Evolutionary conservation across 2,888 invertebrate species (phyloP).

Genomic region (Rhodophaea formosa): DNA sequence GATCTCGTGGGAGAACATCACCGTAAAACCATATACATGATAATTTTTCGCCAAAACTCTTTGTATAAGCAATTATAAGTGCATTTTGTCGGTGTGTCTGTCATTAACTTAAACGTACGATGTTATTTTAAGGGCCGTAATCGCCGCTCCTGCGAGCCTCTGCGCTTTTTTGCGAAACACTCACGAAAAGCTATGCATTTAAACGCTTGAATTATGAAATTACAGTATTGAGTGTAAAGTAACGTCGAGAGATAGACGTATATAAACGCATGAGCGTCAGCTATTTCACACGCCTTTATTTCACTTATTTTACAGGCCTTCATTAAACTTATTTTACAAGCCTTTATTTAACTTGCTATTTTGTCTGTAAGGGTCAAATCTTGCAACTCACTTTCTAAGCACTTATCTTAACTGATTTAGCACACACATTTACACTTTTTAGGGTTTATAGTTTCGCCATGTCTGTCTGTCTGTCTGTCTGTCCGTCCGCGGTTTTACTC

Average conservation of each 20-base stretch:
- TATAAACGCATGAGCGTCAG: neutral
- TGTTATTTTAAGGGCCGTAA: conserved; percentile 80
- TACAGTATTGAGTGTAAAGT: conserved; percentile 76
- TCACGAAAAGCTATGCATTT: conserved; percentile 80
- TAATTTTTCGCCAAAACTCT: conserved; percentile 78
- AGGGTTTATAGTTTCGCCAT: too few relatives aligned
- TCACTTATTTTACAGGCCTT: too few relatives aligned
- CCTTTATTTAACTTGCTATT: too few relatives aligned
- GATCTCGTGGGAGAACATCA: conserved; percentile 54
- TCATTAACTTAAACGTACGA: conserved; percentile 81
- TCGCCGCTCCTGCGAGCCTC: conserved; percentile 67
- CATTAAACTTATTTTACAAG: too few relatives aligned
- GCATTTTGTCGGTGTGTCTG: conserved; percentile 79
- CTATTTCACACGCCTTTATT: too few relatives aligned
- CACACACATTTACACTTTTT: too few relatives aligned
- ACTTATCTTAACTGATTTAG: too few relatives aligned
- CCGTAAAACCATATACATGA: conserved; percentile 60
- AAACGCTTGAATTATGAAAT: conserved; percentile 81
- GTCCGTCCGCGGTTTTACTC: too few relatives aligned
- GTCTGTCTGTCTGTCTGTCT: too few relatives aligned
- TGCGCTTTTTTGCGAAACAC: conserved; percentile 65
- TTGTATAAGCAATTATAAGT: conserved; percentile 78
- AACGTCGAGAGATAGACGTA: conserved; percentile 41
- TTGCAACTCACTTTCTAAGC: too few relatives aligned
- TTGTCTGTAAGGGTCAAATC: too few relatives aligned